Conservation (phyloP, 2,113 vertebrate species). For the Python bivittatus region DNA sequence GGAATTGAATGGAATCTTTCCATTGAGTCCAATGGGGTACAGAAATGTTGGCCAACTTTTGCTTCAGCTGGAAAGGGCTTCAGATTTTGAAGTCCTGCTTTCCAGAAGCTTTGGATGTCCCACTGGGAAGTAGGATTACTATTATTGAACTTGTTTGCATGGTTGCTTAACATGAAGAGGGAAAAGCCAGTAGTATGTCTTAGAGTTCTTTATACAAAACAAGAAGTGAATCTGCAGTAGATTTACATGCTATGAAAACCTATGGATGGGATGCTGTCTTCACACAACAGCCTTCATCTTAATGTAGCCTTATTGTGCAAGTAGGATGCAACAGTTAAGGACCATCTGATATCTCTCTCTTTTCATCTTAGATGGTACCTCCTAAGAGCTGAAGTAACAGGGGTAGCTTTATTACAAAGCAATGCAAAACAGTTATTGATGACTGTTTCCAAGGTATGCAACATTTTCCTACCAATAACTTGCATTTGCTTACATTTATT, state of each 20-base stretch:
- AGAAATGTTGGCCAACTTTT: not conserved
- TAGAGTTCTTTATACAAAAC: not conserved
- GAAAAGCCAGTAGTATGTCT: not conserved
- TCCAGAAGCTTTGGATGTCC: accelerated
- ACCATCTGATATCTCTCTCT: not conserved
- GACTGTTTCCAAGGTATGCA: not conserved
- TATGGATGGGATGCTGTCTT: not conserved
- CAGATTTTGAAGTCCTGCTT: not conserved
- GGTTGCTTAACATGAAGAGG: not conserved
- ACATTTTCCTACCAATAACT: not conserved
- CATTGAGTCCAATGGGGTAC: accelerated
- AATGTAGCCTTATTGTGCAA: not conserved
- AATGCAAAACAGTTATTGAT: not conserved
- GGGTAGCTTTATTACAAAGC: not conserved
- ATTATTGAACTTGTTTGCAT: not conserved
- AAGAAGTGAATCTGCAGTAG: not conserved
- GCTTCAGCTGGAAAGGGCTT: not conserved
- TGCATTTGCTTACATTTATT: not conserved
- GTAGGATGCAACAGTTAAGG: not conserved
- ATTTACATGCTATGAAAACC: not conserved
- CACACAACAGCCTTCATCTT: not conserved
- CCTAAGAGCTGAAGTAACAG: not conserved
- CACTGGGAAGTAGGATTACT: not conserved
- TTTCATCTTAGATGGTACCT: not conserved
- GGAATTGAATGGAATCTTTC: not conserved